A percentile compares a stretch with the other conserved stretches of the same genome.
These are phyloP conservation scores for Mylabris phalerata DNA, from an alignment of 1,140 invertebrate genomes.

Conservation along the genomic window DNA sequence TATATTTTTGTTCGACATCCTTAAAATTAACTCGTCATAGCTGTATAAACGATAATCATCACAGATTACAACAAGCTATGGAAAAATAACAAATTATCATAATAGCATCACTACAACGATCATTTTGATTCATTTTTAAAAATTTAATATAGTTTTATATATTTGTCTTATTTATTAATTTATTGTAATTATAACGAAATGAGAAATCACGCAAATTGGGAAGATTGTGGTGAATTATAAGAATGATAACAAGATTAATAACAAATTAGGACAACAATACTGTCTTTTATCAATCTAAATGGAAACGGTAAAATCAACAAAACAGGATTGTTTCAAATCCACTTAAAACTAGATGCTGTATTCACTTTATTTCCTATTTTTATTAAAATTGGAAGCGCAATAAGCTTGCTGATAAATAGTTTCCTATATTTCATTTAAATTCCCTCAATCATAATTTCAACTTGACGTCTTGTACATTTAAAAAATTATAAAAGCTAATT, in stretches of 20 bases:
- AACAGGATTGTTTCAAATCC: constrained; percentile 6
- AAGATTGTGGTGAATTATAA: too few species aligned
- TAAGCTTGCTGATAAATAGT: constrained; percentile 19
- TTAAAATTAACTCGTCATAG: constrained; percentile 30
- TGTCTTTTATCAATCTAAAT: constrained; percentile 26
- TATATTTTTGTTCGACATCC: constrained; percentile 7
- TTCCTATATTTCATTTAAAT: neutral
- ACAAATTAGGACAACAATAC: constrained; percentile 23
- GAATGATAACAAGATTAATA: neutral
- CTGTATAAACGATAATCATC: constrained; percentile 33
- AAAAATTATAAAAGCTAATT: constrained; percentile 31
- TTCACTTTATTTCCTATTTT: neutral
- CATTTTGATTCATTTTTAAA: neutral
- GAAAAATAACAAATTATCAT: constrained; percentile 22
- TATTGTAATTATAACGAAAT: neutral
- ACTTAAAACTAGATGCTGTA: constrained; percentile 6
- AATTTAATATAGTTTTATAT: too few species aligned
- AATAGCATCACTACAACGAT: constrained; percentile 8
- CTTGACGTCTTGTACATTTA: constrained; percentile 17
- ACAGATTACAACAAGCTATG: constrained; percentile 34
- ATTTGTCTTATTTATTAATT: neutral
- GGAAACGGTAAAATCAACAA: constrained; percentile 12
- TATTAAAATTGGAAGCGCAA: constrained; percentile 15
- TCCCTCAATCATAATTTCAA: too few species aligned
- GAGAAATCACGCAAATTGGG: too few species aligned